A percentile compares a stretch with the other conserved stretches of the same genome.
Conservation (phyloP, 2,888 invertebrate genomes). For the Blastobasis lacticolella region DNA sequence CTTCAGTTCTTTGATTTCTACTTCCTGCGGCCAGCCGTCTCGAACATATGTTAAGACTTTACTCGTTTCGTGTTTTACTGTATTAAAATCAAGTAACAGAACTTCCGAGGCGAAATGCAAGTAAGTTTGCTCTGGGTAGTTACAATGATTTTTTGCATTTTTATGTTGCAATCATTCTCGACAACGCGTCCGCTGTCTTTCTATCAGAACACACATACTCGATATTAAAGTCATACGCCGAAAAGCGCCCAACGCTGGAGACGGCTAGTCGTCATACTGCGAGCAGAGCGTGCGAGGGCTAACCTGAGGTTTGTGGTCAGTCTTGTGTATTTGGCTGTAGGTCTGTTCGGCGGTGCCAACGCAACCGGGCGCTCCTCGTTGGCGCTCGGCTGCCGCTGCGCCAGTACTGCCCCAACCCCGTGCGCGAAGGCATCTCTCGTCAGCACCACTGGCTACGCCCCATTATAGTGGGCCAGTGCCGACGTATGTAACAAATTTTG, state of each 20-base stretch:
- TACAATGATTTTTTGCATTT: not conserved
- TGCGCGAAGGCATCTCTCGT: not conserved
- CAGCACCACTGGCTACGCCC: too few species aligned
- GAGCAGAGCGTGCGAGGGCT: slow-evolving; percentile 8
- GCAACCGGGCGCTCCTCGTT: not conserved
- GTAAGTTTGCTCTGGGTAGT: slow-evolving; percentile 1
- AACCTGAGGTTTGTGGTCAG: slow-evolving; percentile 5
- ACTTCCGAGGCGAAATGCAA: slow-evolving; percentile 3
- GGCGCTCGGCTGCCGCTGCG: not conserved
- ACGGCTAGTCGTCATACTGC: slow-evolving; percentile 6
- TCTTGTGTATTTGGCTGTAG: not conserved
- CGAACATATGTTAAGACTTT: not conserved
- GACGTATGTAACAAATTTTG: not conserved
- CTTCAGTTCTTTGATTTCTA: slow-evolving; percentile 1
- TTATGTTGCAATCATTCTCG: not conserved
- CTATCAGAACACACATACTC: slow-evolving; percentile 4
- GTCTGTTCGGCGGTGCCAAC: not conserved
- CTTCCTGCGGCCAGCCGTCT: slow-evolving; percentile 1
- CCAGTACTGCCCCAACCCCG: not conserved
- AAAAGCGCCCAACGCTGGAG: slow-evolving; percentile 12
- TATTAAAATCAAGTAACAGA: not conserved
- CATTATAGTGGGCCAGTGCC: not conserved
- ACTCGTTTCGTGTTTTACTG: not conserved
- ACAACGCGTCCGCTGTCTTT: not conserved
- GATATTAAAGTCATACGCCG: slow-evolving; percentile 4